Base-by-base conservation (phyloP, 2,888 invertebrate species). In the Eupeodes luniger region DNA sequence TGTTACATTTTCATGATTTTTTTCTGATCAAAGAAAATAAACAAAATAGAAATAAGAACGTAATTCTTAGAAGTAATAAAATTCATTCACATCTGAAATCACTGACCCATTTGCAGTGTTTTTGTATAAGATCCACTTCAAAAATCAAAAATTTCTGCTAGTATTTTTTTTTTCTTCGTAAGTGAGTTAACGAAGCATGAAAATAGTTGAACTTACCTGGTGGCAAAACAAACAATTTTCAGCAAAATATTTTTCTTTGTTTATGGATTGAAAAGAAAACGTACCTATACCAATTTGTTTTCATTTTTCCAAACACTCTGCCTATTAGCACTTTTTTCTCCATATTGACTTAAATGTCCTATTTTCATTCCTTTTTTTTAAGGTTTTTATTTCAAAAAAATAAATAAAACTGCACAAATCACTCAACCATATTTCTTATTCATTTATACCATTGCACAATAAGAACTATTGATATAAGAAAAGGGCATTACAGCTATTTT, bases 311-410 rank as follows among this genome's bases (percentile, higher is more conserved):
- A 62, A 67, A 44, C 34, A 27, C 27, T 27, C 27, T 34, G 7
- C 14, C 36, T 59, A 59, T 34, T 14, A 12, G 3, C 4, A 14
- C 66, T 66, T 79, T 82, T 74, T 83, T 80, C 64, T 70, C 66
- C 76, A 72, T 77, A 44, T 27, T 70, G 57, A 62, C 74, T 66
- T 62, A 27, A 81, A 74, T 83, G 76, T 81, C 85, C 77, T 84
- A 67, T 19, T 66, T 64, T 11, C 9, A n/a, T 62, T 66, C 40
- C 1, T 27, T 14, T 49, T 66, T 47, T 55, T 36, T n/a, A n/a
- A 61, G 14, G 55, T 5, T 77, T 69, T 64, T 85, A 19, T 53
- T n/a, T 16, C 55, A 72, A 36, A 55, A 49, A 80, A 74, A 70
- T 16, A 12, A 27, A 74, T 59, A 40, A 47, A 64, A 81, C 78